A percentile compares a stretch with the other conserved stretches of the same genome.
Conservation (phyloP, 1,140 invertebrate species). For the Drosophila takahashii region DNA sequence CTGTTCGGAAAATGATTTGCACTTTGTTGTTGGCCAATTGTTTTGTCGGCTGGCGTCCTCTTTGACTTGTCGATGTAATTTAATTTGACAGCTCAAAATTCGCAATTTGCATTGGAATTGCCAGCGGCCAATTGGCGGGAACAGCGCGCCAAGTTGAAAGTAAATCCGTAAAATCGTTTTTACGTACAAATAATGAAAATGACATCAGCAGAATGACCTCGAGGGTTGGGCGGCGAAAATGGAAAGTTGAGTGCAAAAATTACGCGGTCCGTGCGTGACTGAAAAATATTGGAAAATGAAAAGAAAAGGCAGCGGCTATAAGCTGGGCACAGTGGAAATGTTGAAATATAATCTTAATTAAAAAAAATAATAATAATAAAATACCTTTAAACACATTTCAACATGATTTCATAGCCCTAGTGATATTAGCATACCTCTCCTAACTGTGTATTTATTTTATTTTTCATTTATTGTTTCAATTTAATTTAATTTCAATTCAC, state of each 20-base stretch:
- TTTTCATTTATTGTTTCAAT: neutral
- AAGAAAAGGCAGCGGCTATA: neutral
- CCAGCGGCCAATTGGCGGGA: conserved; percentile 25
- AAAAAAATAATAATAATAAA: neutral
- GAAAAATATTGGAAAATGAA: conserved; percentile 37
- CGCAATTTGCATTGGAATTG: conserved; percentile 45
- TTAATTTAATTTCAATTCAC: too few relatives aligned
- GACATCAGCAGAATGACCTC: conserved; percentile 27
- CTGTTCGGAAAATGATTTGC: conserved; percentile 39
- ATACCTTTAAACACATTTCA: neutral
- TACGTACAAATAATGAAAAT: conserved; percentile 72
- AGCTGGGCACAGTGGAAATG: neutral
- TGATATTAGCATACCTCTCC: too few relatives aligned
- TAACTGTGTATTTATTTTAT: neutral
- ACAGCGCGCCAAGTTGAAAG: conserved; percentile 39
- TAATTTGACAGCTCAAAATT: conserved; percentile 55
- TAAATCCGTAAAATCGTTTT: conserved; percentile 66
- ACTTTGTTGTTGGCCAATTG: conserved; percentile 36
- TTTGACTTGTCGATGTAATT: conserved; percentile 53
- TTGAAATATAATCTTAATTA: neutral
- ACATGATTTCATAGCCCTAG: too few relatives aligned
- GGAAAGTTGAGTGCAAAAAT: conserved; percentile 18
- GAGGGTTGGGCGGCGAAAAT: conserved; percentile 1
- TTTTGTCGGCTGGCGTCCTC: conserved; percentile 29
- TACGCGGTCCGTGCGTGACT: conserved; percentile 33